Conservation (phyloP, 2,888 invertebrate species). For the Epistrophe eligans region DNA sequence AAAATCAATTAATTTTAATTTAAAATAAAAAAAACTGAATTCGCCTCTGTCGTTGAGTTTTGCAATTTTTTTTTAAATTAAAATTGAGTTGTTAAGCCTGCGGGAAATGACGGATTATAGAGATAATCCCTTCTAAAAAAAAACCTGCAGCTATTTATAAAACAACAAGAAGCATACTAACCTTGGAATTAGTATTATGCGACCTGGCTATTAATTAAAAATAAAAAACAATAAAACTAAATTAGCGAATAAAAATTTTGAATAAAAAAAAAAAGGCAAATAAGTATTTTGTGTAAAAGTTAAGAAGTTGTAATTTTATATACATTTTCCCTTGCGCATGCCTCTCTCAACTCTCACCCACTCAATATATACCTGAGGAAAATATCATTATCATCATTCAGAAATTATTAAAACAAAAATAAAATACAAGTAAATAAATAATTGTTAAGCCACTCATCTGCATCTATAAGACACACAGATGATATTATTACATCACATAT, state of each 20-base stretch:
- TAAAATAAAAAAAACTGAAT: neutral
- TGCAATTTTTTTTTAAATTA: neutral
- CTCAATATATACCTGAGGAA: neutral
- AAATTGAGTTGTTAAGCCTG: slow-evolving; percentile 16
- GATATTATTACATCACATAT: slow-evolving; percentile 3
- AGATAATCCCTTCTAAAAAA: neutral
- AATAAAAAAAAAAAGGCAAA: neutral
- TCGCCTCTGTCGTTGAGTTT: neutral
- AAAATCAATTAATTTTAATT: slow-evolving; percentile 10
- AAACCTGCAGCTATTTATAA: slow-evolving; percentile 2
- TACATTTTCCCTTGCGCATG: neutral
- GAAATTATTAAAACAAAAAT: neutral
- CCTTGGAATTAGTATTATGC: slow-evolving; percentile 4
- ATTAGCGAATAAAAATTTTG: neutral
- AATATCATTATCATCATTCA: neutral
- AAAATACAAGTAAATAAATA: neutral
- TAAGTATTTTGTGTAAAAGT: neutral
- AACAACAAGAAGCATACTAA: neutral
- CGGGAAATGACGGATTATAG: neutral
- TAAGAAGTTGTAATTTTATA: neutral
- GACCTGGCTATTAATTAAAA: neutral
- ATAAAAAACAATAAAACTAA: neutral
- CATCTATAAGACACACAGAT: neutral
- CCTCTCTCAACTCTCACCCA: neutral
- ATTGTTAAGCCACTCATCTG: neutral